Base-by-base conservation (phyloP, 92 coral and sea anemone genomes). In the Pocillopora meandrina region DNA sequence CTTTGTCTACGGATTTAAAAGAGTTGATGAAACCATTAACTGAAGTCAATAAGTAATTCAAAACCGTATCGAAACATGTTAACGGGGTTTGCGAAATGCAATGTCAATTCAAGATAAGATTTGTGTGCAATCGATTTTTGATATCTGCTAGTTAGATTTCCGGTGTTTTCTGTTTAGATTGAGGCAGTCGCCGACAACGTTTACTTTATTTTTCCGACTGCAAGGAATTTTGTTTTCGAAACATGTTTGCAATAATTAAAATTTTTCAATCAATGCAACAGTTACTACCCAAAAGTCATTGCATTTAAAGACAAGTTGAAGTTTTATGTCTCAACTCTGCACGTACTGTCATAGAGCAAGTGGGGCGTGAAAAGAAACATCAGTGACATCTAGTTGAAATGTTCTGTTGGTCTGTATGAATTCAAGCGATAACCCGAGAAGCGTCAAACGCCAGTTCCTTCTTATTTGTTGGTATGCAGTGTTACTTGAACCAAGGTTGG, bases 271-370 rank as follows among this genome's bases (percentile, higher is more conserved):
- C 57, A 11, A 19, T 19, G 34, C 56, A 61, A 76, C 18, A 74
- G 80, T 76, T 63, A 74, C 35, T 83, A 74, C 87, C 87, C 87
- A 75, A 62, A 74, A 83, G 58, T 56, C 87, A 74, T 74, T 83
- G 87, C 87, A 83, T 17, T 62, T 23, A 74, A 62, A 17, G 74
- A 47, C 63, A 67, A 81, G 19, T 56, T 58, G 14, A 70, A 70
- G 59, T 69, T 35, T 21, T 80, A 34, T 34, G 77, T 34, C 42
- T 67, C 59, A 34, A 26, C 33, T 49, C 4, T 16, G 49, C 59
- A 61, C 61, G 3, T 31, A 11, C 71, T n/a, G 18, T 9, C 74
- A 20, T 55, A 70, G 74, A 18, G 74, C 33, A 34, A 55, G 12
- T 71, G 23, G 58, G 71, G 78, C 70, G 59, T 81, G 23, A 71